Evolutionary conservation across 2,888 invertebrate species (phyloP).

Genomic region (Micropterix aruncella): DNA sequence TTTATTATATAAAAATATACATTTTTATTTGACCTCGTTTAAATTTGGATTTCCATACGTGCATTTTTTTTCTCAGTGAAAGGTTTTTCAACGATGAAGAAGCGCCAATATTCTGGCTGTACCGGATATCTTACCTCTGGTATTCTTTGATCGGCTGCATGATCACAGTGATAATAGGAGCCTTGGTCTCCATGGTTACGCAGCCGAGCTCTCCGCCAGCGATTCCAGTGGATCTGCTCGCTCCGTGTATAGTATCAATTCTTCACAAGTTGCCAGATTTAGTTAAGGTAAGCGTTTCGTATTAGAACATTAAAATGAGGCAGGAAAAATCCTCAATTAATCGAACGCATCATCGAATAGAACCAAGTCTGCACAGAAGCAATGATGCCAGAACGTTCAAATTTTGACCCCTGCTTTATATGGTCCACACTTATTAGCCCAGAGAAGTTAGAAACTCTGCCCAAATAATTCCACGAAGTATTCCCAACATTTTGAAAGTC

Average conservation of each 20-base stretch:
- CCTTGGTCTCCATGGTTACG: conserved; percentile 54
- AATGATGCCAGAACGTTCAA: too few relatives aligned
- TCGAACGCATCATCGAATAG: neutral
- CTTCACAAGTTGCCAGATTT: conserved; percentile 33
- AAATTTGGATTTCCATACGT: too few relatives aligned
- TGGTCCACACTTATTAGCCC: too few relatives aligned
- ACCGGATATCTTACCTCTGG: conserved; percentile 80
- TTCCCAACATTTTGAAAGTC: too few relatives aligned
- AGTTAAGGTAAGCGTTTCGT: conserved; percentile 24
- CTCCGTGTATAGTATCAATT: conserved; percentile 47
- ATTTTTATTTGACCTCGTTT: too few relatives aligned
- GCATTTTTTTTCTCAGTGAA: too few relatives aligned
- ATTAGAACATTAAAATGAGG: neutral
- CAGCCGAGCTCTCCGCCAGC: conserved; percentile 44
- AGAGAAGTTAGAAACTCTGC: too few relatives aligned
- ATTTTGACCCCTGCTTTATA: too few relatives aligned
- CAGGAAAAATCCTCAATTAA: neutral
- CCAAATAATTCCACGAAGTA: too few relatives aligned
- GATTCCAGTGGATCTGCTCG: conserved; percentile 51
- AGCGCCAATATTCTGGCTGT: conserved; percentile 37
- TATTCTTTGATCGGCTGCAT: conserved; percentile 72
- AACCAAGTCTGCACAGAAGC: too few relatives aligned
- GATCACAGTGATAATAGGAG: conserved; percentile 57
- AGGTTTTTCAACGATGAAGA: conserved; percentile 10
- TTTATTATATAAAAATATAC: too few relatives aligned